Evolutionary conservation across 2,797 vertebrate genomes (phyloP).

Genomic region (Spatula clypeata): DNA sequence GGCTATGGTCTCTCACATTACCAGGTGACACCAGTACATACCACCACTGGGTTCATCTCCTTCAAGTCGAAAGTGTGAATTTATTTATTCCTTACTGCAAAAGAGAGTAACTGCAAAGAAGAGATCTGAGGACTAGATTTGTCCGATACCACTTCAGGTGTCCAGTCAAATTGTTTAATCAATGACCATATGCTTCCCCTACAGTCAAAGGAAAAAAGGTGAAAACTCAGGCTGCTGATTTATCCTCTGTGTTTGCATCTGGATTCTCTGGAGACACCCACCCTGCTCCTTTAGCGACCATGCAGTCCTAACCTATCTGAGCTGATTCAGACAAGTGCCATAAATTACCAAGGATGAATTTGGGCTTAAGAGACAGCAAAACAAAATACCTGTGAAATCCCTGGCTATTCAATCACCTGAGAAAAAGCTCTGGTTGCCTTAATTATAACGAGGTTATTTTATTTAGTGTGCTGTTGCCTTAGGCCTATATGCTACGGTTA

Average conservation of each 20-base stretch:
- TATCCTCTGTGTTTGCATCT: neutral
- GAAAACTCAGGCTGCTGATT: neutral
- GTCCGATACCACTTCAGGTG: neutral
- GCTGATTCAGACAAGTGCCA: neutral
- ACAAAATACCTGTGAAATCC: neutral
- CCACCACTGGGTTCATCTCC: neutral
- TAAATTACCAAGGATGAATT: neutral
- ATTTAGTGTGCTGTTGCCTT: neutral
- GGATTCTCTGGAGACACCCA: neutral
- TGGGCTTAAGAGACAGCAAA: neutral
- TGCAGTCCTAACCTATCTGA: neutral
- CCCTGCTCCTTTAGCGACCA: neutral
- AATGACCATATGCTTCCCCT: neutral
- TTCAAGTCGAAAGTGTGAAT: neutral
- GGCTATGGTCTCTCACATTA: neutral
- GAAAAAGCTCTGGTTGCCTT: neutral
- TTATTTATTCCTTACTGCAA: neutral
- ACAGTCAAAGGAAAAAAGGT: neutral
- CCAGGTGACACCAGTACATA: neutral
- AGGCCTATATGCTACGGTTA: neutral
- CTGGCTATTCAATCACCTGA: neutral
- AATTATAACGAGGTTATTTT: conserved; percentile 5
- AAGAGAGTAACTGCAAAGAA: neutral
- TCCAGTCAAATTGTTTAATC: neutral
- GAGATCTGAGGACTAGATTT: neutral